These are phyloP conservation scores for Oceanites oceanicus DNA, from an alignment of 2,113 vertebrate genomes.

Conservation along the genomic window DNA sequence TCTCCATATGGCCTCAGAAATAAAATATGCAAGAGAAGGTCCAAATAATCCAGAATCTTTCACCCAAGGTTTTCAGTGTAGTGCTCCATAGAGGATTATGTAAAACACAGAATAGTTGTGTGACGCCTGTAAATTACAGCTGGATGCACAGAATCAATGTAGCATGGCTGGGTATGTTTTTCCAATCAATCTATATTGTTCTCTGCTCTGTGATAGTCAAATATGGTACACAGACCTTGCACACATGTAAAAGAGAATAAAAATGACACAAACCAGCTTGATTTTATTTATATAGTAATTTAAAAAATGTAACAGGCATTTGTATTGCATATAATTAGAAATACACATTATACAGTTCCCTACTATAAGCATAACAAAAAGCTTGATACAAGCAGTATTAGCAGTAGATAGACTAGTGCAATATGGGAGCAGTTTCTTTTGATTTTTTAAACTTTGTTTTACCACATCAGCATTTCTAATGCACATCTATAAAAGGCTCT, in stretches of 20 bases:
- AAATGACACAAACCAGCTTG: not conserved
- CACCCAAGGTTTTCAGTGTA: not conserved
- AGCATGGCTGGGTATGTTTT: not conserved
- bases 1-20: not conserved
- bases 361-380: not conserved
- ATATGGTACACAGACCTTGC: not conserved
- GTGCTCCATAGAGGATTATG: not conserved
- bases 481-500: not conserved
- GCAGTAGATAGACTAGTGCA: not conserved
- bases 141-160: not conserved
- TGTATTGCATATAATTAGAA: not conserved
- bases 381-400: not conserved
- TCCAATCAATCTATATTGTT: not conserved
- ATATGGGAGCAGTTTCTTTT: not conserved
- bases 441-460: not conserved
- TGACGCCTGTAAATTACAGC: not conserved
- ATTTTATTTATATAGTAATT: not conserved
- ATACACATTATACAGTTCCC: not conserved
- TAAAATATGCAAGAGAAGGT: not conserved
- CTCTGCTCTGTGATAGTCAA: not conserved
- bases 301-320: not conserved
- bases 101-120: not conserved
- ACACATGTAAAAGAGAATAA: not conserved
- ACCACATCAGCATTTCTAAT: not conserved
- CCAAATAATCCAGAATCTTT: not conserved